Evolutionary conservation across 2,888 invertebrate species (phyloP).

Genomic region (Apodemia hepburni): DNA sequence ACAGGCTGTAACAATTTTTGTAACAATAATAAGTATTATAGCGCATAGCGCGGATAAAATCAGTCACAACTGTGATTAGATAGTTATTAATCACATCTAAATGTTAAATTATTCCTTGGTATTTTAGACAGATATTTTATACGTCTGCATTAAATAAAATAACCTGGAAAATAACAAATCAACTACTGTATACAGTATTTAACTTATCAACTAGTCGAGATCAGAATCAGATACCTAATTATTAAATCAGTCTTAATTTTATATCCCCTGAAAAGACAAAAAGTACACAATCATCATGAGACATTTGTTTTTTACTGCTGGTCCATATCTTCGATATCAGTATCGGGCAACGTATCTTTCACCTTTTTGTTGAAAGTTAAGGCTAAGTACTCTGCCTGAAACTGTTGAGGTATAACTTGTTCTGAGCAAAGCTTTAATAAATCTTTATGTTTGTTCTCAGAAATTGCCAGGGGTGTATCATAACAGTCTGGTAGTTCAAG

Average conservation of each 20-base stretch:
- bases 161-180: too few relatives aligned
- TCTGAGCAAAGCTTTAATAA: slow-evolving; percentile 15
- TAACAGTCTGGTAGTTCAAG: slow-evolving; percentile 1
- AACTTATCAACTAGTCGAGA: slow-evolving; percentile 6
- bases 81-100: too few relatives aligned
- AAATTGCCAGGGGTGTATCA: slow-evolving; percentile 16
- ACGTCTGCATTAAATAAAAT: slow-evolving; percentile 1
- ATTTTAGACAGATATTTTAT: slow-evolving; percentile 4
- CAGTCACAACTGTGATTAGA: too few relatives aligned
- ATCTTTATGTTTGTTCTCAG: slow-evolving; percentile 17
- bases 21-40: too few relatives aligned
- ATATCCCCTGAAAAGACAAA: slow-evolving; percentile 11
- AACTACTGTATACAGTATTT: too few relatives aligned
- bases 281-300: slow-evolving; percentile 10
- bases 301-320: not conserved
- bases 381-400: slow-evolving; percentile 14
- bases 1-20: too few relatives aligned
- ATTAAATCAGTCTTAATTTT: slow-evolving; percentile 13
- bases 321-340: slow-evolving; percentile 13
- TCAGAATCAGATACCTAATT: slow-evolving; percentile 10
- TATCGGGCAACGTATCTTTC: slow-evolving; percentile 6
- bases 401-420: slow-evolving; percentile 14
- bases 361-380: slow-evolving; percentile 11
- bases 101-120: not conserved
- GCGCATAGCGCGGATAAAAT: too few relatives aligned